A percentile compares a stretch with the other conserved stretches of the same genome.
Conservation (phyloP, 2,888 invertebrate species). For the Conistra vaccinii region DNA sequence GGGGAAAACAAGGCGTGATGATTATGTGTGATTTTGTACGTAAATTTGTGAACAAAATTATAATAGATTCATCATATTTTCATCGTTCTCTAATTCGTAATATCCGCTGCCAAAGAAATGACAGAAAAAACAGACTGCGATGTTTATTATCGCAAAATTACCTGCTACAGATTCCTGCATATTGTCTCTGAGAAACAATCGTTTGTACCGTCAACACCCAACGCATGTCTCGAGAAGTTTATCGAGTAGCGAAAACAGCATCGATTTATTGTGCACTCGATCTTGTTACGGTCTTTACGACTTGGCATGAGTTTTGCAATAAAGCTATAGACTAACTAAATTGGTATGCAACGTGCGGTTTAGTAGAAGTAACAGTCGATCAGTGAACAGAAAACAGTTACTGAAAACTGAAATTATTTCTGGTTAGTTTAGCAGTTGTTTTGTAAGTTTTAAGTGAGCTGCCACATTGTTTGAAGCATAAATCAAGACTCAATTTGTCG, state of each 20-base stretch:
- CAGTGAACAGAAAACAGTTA: constrained; percentile 30
- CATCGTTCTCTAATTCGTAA: constrained; percentile 1
- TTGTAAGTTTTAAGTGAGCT: constrained; percentile 15
- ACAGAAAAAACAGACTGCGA: constrained; percentile 1
- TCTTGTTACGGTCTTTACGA: constrained; percentile 78
- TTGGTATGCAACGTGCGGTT: constrained; percentile 60
- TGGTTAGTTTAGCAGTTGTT: constrained; percentile 5
- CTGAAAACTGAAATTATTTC: constrained; percentile 34
- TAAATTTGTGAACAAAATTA: neutral
- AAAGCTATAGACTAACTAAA: constrained; percentile 69
- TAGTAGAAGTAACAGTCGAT: constrained; percentile 20
- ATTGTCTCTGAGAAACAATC: constrained; percentile 34
- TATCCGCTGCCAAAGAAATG: constrained; percentile 38
- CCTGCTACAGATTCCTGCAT: constrained; percentile 3
- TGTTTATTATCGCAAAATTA: constrained; percentile 22
- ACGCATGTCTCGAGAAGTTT: constrained; percentile 56
- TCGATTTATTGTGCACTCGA: constrained; percentile 65
- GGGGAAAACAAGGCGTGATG: neutral
- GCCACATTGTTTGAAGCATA: constrained; percentile 25
- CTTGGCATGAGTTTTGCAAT: constrained; percentile 79
- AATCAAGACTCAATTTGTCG: constrained; percentile 16
- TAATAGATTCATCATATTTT: constrained; percentile 8
- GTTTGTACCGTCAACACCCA: constrained; percentile 46
- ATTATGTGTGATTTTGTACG: neutral
- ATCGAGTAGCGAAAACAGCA: constrained; percentile 59